Evolutionary conservation across 2,888 invertebrate species (phyloP), one percentile per base, ranked within the genome.

Genomic region (Magallana nippona): DNA sequence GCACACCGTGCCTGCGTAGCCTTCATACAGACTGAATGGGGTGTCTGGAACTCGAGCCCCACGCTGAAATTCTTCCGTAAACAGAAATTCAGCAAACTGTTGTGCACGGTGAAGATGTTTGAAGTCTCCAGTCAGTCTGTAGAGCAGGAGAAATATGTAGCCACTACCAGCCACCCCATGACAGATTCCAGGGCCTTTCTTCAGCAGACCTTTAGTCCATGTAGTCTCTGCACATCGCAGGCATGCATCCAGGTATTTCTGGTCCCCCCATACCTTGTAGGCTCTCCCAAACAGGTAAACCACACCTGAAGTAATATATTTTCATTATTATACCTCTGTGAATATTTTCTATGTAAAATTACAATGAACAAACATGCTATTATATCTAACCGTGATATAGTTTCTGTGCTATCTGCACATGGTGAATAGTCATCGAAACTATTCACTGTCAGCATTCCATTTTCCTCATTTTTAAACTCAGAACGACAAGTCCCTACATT

Each of bases 151-250:
- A 89, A 93, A 93, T 17, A 93, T 93, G 82, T 93, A 94, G 82
- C 93, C 93, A 89, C 91, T 93, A 44, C 94, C 93, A 57, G 93
- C 92, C 0, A 94, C 90, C 5, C 98, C 98, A 92, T 98, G 98
- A 92, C 98, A 98, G 86, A 98, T 96, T 0, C 98, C 97, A 11
- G 98, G 97, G 0, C 98, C 98, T 94, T 98, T 98, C 88, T 95
- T 96, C 58, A 98, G 95, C 56, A 98, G 95, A 0, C 98, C 98
- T 92, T 96, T 96, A 27, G 95, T 94, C 98, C 98, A 98, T 1
- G 97, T 96, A 22, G 97, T 93, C 82, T 98, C 97, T 0, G 96
- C 96, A 88, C 96, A 96, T 86, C 95, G 95, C 0, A 96, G 91
- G 89, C 97, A 96, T 0, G 97, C 96, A 27, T 96, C 93, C 55